Conservation (phyloP, 2,797 vertebrate species). For the Scyliorhinus canicula region DNA sequence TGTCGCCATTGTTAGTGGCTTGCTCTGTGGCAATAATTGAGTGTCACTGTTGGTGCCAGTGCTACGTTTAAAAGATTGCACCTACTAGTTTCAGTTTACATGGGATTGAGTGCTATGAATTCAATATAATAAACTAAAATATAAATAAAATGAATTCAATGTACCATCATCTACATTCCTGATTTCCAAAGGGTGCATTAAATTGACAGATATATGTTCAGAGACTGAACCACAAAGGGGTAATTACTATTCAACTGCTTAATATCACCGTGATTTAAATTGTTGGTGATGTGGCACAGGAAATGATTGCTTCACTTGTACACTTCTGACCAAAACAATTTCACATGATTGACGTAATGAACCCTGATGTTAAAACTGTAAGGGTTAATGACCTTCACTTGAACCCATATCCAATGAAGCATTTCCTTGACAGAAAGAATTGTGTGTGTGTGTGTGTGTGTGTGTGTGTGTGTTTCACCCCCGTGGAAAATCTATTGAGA, state of each 20-base stretch:
- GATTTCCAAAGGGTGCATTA: not conserved
- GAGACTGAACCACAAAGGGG: not conserved
- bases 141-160: not conserved
- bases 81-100: not conserved
- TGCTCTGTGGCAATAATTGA: not conserved
- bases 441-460: not conserved
- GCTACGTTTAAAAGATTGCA: not conserved
- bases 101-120: not conserved
- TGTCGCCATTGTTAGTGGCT: not conserved
- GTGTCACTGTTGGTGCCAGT: not conserved
- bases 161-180: not conserved
- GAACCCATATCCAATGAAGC: not conserved
- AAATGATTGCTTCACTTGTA: not conserved
- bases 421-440: not conserved
- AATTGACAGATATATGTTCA: not conserved
- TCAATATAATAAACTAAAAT: too few relatives aligned
- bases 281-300: not conserved
- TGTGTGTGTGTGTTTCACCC: not conserved
- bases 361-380: not conserved
- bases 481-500: not conserved
- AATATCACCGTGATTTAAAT: not conserved
- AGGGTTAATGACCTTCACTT: slow-evolving; percentile 23
- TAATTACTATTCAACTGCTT: not conserved
- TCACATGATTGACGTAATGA: not conserved
- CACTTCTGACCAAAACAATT: not conserved